Evolutionary conservation across 2,888 invertebrate species (phyloP), one percentile per base, ranked within the genome.

Genomic region (Eupithecia subumbrata): DNA sequence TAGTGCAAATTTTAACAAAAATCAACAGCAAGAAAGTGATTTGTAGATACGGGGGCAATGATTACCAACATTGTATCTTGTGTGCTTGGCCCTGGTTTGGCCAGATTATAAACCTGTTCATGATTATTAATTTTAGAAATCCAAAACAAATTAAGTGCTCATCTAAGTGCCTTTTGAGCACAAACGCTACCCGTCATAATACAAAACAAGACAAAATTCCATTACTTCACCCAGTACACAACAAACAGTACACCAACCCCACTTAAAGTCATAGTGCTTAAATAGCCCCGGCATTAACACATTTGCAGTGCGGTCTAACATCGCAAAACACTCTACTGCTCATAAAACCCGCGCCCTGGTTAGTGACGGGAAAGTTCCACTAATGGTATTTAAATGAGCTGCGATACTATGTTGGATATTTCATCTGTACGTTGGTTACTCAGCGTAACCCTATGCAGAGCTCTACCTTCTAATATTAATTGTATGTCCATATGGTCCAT

Each of bases 281-380:
- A 78, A 78, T 78, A 78, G 74, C 76, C 37, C 16, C 25, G 71
- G 64, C 74, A 78, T 78, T 76, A 78, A 76, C 76, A 78, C 75
- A 75, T 77, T 77, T 75, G 78, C 73, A 71, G 75, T 72, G 75
- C 73, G 63, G 71, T 72, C 71, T 66, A 43, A 85, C 86, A 85
- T 84, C 79, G 85, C 85, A 80, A 86, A 88, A 84, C 84, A 84
- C 84, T 84, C 79, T 71, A 76, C 79, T 75, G 78, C 80, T 84
- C 86, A 84, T 88, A 89, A 89, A 89, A 84, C 80, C 30, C 79
- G 16, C 40, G 72, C 22, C 12, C 66, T 66, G 66, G 67, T 52
- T 77, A 77, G 71, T 69, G 77, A 72, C 37, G 77, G 48, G 70
- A 45, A 45, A 34, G 22, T 56, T 69, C 25, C 25, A 40, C 4